Conservation (phyloP, 2,113 vertebrate genomes). For the Datnioides undecimradiatus region DNA sequence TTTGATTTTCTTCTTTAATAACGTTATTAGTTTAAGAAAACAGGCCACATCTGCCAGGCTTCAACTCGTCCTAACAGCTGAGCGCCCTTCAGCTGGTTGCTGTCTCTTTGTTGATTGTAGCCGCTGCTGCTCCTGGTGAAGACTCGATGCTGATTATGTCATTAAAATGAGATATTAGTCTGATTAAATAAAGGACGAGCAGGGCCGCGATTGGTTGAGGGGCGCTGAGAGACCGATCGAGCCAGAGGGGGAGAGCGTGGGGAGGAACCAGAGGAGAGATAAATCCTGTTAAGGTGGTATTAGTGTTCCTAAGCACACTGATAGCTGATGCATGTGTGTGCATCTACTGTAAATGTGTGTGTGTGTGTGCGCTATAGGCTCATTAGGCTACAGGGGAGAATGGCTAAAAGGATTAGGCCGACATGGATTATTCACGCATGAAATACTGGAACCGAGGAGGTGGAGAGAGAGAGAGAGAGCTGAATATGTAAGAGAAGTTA, state of each 20-base stretch:
- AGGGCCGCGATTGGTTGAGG: slow-evolving; percentile 9
- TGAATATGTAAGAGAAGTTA: slow-evolving; percentile 55
- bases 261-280: slow-evolving; percentile 42
- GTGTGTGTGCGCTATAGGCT: slow-evolving; percentile 53
- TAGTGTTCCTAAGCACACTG: slow-evolving; percentile 70
- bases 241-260: slow-evolving; percentile 5
- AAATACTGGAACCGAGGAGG: slow-evolving; percentile 66
- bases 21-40: too few species aligned
- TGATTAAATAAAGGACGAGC: slow-evolving; percentile 43
- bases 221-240: background rate
- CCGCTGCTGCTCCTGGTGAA: slow-evolving; percentile 49
- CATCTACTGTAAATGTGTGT: background rate
- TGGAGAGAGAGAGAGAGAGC: slow-evolving; percentile 19
- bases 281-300: slow-evolving; percentile 72
- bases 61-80: too few species aligned
- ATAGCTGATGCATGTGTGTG: slow-evolving; percentile 36
- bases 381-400: slow-evolving; percentile 79
- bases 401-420: slow-evolving; percentile 79
- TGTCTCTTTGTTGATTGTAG: too few species aligned
- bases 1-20: too few species aligned
- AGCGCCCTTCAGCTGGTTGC: too few species aligned
- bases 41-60: too few species aligned
- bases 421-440: slow-evolving; percentile 78
- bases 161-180: slow-evolving; percentile 43
- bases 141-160: slow-evolving; percentile 19